These are phyloP conservation scores for Marcusenius ussheri DNA, from an alignment of 2,113 vertebrate genomes.

Conservation along the genomic window DNA sequence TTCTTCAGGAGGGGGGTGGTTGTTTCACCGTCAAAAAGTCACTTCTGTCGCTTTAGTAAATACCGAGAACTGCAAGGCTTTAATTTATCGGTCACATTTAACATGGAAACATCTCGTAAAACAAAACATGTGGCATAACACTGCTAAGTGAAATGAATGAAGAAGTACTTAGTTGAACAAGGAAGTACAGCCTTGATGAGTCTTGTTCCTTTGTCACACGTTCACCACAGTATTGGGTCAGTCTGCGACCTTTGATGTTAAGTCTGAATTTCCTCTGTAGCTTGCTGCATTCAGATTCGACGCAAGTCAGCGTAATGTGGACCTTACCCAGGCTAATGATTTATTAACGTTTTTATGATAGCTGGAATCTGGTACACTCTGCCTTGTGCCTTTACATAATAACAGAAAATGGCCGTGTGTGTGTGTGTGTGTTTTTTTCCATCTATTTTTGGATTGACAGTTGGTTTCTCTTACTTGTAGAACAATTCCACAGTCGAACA, in stretches of 20 bases:
- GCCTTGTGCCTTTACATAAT: not conserved
- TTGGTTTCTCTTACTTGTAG: not conserved
- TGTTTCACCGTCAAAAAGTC: not conserved
- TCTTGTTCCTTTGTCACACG: not conserved
- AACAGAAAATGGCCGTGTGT: not conserved
- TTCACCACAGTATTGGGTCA: not conserved
- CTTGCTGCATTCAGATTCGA: slow-evolving; percentile 7
- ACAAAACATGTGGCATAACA: not conserved
- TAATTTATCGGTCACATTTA: not conserved
- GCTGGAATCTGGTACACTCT: slow-evolving; percentile 14
- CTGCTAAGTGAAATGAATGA: not conserved
- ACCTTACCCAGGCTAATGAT: slow-evolving; percentile 38
- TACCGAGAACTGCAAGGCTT: not conserved
- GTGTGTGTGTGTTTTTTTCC: not conserved
- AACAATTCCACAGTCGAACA: not conserved
- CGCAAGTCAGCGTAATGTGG: slow-evolving; percentile 23
- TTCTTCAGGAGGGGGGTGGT: not conserved
- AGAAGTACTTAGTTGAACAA: not conserved
- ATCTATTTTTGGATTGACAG: not conserved
- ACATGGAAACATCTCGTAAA: not conserved
- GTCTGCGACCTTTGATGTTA: not conserved
- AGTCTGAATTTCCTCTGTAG: not conserved
- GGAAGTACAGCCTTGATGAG: not conserved
- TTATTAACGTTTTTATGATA: slow-evolving; percentile 33
- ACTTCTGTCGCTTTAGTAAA: not conserved